Conservation (phyloP, 2,113 vertebrate species). For the Serilophus lunatus region DNA sequence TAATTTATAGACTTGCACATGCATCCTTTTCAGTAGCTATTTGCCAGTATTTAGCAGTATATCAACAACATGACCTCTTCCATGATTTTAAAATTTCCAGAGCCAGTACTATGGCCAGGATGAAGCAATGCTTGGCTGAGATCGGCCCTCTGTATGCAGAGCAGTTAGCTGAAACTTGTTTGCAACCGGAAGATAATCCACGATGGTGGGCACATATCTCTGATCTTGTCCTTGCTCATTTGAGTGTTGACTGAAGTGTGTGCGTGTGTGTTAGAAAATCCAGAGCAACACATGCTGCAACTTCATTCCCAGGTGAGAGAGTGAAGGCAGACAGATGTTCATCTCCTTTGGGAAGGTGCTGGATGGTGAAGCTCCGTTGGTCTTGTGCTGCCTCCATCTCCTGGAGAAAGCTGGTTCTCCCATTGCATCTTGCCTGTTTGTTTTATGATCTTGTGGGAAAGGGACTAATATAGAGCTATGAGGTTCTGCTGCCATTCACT, state of each 20-base stretch:
- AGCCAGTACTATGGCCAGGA: background rate
- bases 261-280: background rate
- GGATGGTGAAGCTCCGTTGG: background rate
- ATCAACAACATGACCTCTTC: background rate
- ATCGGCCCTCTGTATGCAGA: background rate
- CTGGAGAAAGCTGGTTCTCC: background rate
- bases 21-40: background rate
- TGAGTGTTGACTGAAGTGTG: background rate
- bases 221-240: background rate
- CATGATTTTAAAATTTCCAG: background rate
- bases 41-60: background rate
- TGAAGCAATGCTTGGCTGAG: background rate
- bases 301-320: background rate
- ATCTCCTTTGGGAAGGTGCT: background rate
- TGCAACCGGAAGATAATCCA: background rate
- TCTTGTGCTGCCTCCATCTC: background rate
- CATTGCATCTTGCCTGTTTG: background rate
- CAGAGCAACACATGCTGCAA: background rate
- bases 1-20: background rate
- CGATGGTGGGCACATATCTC: background rate
- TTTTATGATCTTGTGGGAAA: background rate
- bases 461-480: background rate
- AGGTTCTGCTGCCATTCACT: background rate
- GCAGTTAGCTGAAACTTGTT: background rate
- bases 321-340: background rate